Percentiles rank a stretch among this genome's conserved stretches.
These are phyloP conservation scores for Sciurus carolinensis DNA, from an alignment of 2,797 vertebrate genomes.

Conservation along the genomic window DNA sequence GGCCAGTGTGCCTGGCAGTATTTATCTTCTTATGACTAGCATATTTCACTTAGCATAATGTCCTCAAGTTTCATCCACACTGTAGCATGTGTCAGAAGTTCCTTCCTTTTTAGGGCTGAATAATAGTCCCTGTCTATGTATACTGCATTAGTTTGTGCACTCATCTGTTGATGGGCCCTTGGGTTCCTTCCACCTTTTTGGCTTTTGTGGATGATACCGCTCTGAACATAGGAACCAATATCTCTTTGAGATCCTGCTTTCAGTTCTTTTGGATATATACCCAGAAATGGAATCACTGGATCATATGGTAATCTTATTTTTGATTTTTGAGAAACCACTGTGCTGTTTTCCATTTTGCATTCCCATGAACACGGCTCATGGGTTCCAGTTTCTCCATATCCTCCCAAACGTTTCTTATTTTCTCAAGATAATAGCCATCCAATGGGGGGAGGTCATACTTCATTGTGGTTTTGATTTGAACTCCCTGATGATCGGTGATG, in stretches of 20 bases:
- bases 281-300: neutral
- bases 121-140: no score
- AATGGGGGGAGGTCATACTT: neutral
- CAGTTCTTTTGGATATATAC: neutral
- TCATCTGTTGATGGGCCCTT: no score
- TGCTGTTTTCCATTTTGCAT: no score
- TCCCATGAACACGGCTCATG: no score
- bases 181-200: neutral
- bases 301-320: neutral
- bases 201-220: no score
- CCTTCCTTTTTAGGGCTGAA: neutral
- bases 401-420: no score
- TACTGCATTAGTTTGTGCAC: no score
- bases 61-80: neutral
- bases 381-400: no score
- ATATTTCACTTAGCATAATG: neutral
- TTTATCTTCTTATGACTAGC: neutral
- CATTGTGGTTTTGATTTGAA: constrained; percentile 6
- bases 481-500: neutral
- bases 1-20: no score
- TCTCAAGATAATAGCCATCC: no score
- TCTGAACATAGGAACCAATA: neutral
- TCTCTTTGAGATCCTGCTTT: neutral
- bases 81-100: neutral
- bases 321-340: no score